Base-by-base conservation (phyloP, 2,113 vertebrate genomes). In the Platysteira castanea region DNA sequence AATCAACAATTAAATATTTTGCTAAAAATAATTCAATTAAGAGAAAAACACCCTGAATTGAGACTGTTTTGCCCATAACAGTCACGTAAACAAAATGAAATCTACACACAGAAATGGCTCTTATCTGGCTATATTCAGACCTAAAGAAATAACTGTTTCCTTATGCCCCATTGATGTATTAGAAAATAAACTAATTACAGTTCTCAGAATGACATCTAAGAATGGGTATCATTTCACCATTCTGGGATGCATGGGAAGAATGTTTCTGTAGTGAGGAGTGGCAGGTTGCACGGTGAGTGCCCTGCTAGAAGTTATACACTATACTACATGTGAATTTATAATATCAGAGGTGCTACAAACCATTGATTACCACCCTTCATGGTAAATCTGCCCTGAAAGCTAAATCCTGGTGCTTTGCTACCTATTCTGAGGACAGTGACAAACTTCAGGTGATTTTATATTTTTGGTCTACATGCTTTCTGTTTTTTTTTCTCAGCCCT, bases 331-430 rank as follows among this genome's bases (percentile, higher is more conserved):
- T 20, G n/a, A 90, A 73, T 80, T 69, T 64, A 31, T 49, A 57
- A 35, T 61, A 13, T 24, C 22, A 69, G n/a, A 64, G 13, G 5
- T 44, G 27, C 53, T 88, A 52, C 0, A 0, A 77, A 17, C 3
- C 23, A 70, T 33, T 78, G 41, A 9, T 71, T 67, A 68, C 3
- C 57, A 90, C 24, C 13, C 10, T 16, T 79, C 13, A 22, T 30
- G 13, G 54, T n/a, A 90, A 71, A 83, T 44, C 39, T 90, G 31
- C 14, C 27, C 21, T 52, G 41, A 37, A 80, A 74, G 7, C 1
- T 54, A 73, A 77, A 87, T 74, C 12, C 1, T 61, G 18, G 19
- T 22, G 31, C 9, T 69, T 86, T 41, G 5, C 13, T 86, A 20
- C 17, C 6, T 37, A 28, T 69, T 31, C 26, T 61, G 37, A 64